Evolutionary conservation across 2,113 vertebrate genomes (phyloP), one percentile per base, ranked within the genome.

Genomic region (Ploceus nigricollis): DNA sequence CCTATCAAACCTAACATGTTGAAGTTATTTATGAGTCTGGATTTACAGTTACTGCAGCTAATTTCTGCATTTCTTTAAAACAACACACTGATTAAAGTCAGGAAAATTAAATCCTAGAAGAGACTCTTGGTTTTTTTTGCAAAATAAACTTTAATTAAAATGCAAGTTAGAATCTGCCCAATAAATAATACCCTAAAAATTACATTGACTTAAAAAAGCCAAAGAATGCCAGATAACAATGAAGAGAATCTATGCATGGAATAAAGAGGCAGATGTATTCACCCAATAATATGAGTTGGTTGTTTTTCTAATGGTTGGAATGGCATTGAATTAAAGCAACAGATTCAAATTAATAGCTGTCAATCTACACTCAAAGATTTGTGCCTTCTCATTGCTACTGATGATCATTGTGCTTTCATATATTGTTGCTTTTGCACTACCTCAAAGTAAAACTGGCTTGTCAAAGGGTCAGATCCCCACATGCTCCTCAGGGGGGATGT

Each of bases 401-500:
- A 78, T 48, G 69, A 65, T 31, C n/a, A 42, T 0, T 20, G 39
- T 30, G 19, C 47, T 40, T 39, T 30, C 68, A 28, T 1, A 13
- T 31, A 40, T 15, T 28, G 7, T 3, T 70, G 54, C 31, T 78
- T 70, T n/a, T 60, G 45, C 61, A 47, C 61, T 9, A 44, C 30
- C 66, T 85, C 20, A 23, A 31, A 70, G 57, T 60, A 64, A 60
- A 85, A 84, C n/a, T 6, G 14, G 18, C 50, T 72, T 72, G 28
- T 42, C 4, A 10, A 19, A 76, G 89, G 48, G 44, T 76, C 40
- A 63, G 40, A 51, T 18, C 35, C 68, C 60, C 77, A 63, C 17
- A 3, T 5, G 37, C 0, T 4, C 47, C 71, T 71, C 5, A 0
- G 47, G 17, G 33, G 18, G 30, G 6, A 39, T 1, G 8, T 25